Evolutionary conservation across 2,113 vertebrate species (phyloP).

Genomic region (Misgurnus anguillicaudatus): DNA sequence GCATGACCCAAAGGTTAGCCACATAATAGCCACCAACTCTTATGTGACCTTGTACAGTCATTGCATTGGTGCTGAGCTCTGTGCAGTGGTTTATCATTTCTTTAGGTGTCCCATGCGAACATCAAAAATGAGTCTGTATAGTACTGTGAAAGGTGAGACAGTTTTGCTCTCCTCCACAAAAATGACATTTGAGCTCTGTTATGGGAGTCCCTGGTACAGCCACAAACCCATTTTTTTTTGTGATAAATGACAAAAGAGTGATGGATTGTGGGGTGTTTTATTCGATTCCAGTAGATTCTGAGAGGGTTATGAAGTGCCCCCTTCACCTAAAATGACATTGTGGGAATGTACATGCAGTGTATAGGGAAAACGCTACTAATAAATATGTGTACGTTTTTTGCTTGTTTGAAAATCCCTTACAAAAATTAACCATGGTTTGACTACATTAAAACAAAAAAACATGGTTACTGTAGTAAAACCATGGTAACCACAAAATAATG

Average conservation of each 20-base stretch:
- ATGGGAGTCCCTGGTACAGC: slow-evolving; percentile 51
- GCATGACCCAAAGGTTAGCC: too few species aligned
- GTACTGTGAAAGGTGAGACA: slow-evolving; percentile 62
- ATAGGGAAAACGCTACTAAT: slow-evolving; percentile 16
- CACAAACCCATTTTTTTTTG: slow-evolving; percentile 64
- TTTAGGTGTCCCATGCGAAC: slow-evolving; percentile 59
- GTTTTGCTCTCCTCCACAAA: slow-evolving; percentile 53
- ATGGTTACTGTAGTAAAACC: too few species aligned
- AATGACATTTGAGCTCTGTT: slow-evolving; percentile 53
- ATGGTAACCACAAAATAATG: too few species aligned
- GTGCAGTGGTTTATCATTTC: slow-evolving; percentile 61
- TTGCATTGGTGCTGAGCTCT: slow-evolving; percentile 55
- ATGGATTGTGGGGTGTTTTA: slow-evolving; percentile 61
- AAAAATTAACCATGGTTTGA: too few species aligned
- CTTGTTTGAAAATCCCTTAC: too few species aligned
- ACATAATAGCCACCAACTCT: slow-evolving; percentile 54
- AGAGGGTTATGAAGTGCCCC: slow-evolving; percentile 54
- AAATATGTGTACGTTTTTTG: not conserved
- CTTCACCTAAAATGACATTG: slow-evolving; percentile 62
- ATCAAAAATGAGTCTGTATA: slow-evolving; percentile 57
- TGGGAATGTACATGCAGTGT: not conserved
- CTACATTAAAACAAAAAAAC: too few species aligned
- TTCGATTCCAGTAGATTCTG: slow-evolving; percentile 60
- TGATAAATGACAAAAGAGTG: slow-evolving; percentile 64
- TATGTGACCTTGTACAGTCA: slow-evolving; percentile 57